These are phyloP conservation scores for Osmerus eperlanus DNA, from an alignment of 2,113 vertebrate species.

Conservation along the genomic window DNA sequence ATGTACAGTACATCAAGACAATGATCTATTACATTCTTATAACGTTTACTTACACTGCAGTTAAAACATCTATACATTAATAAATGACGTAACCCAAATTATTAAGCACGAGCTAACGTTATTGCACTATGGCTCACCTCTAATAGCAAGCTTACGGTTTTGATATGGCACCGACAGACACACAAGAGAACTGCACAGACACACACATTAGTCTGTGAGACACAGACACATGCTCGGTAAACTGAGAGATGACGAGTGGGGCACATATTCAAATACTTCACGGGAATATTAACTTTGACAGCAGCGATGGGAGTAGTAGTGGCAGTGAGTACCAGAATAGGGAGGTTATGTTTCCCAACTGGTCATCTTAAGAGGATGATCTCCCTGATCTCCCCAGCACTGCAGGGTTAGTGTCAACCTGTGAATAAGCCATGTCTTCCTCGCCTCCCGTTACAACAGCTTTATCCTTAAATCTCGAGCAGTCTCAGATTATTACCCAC, in stretches of 20 bases:
- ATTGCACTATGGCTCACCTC: constrained; percentile 52
- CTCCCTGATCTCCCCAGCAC: background rate
- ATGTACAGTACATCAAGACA: constrained; percentile 15
- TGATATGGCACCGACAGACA: constrained; percentile 30
- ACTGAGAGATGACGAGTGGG: constrained; percentile 5
- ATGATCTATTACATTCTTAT: constrained; percentile 18
- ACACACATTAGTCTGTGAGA: constrained; percentile 22
- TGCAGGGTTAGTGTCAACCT: background rate
- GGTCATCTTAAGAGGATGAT: background rate
- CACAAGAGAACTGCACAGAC: constrained; percentile 37
- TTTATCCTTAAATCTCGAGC: constrained; percentile 4
- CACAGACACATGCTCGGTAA: constrained; percentile 46
- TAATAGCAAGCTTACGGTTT: constrained; percentile 16
- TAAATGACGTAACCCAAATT: constrained; percentile 46
- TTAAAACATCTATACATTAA: constrained; percentile 39
- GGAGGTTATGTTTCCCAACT: background rate
- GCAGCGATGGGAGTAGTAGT: background rate
- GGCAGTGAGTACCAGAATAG: background rate
- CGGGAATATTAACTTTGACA: background rate
- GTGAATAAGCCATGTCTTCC: background rate
- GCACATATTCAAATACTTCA: constrained; percentile 15
- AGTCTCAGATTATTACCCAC: background rate
- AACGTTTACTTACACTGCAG: constrained; percentile 3
- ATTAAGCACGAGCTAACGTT: constrained; percentile 26
- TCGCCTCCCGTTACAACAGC: background rate